Evolutionary conservation across 2,113 vertebrate species (phyloP), one percentile per base, ranked within the genome.

Genomic region (Oreocharis arfaki): DNA sequence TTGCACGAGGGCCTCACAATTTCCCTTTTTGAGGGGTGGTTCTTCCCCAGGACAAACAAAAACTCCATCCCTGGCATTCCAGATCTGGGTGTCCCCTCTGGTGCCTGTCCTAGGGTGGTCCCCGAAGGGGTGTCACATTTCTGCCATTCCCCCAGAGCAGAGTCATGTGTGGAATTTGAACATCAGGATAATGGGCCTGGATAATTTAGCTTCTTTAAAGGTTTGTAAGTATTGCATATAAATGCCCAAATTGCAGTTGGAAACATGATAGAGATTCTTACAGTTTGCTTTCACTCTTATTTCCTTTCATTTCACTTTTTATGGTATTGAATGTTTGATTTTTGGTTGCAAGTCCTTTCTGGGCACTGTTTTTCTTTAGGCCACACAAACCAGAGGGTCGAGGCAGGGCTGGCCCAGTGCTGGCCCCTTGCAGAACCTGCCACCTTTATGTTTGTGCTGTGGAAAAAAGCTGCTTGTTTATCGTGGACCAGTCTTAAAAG

Each of bases 1-100:
- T 21, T 46, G 28, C 16, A 3, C 21, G 5, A 20, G 20, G 46
- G 33, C 3, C 32, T 41, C 4, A 0, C 42, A 8, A 3, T 47
- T 73, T 65, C 37, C 41, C 6, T 30, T n/a, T n/a, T 13, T 7
- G 39, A 57, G n/a, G 15, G 47, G 20, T 2, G 2, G 27, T 22
- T 84, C 23, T 26, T 60, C 6, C 7, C 7, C 0, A 2, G 50
- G 35, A 35, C 11, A 9, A 61, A 21, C 0, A 0, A 41, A 10
- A 30, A 18, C 47, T 84, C 42, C 16, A 2, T 32, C 20, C 7
- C 4, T 0, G 0, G 8, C 30, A 2, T 64, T 53, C 44, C 73
- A 35, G 33, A 39, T 53, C 13, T 74, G 84, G 37, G 5, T 74
- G 46, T 89, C 76, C 28, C 59, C 19, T 75, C 42, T 4, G 2